Evolutionary conservation across 2,888 invertebrate species (phyloP), one percentile per base, ranked within the genome.

Genomic region (Drosophila meridionalis): DNA sequence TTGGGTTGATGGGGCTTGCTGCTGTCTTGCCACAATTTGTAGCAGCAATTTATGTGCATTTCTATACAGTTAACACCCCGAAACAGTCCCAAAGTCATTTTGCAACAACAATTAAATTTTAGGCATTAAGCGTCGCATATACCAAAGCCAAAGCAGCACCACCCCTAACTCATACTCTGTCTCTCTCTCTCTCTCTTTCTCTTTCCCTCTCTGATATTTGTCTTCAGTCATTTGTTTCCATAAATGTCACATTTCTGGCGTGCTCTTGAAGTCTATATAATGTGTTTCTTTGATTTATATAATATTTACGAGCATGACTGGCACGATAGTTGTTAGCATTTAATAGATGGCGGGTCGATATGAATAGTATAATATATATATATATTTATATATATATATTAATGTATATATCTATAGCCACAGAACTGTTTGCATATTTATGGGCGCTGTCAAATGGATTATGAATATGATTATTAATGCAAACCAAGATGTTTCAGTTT

Each of bases 11-110:
- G 69, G 28, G 28, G 12, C 63, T 64, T 38, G 52, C 50, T 65
- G 63, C 69, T 47, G 68, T 47, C 69, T 68, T 68, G 58, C 55
- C 64, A 56, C 53, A 61, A 62, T 65, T 57, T 59, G 45, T 34
- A 67, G 58, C 38, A 76, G 42, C 75, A 87, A 81, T 89, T 87
- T 76, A 89, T 85, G 79, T 81, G 84, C 75, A 76, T 79, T 87
- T 83, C 76, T 64, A 48, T 43, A 69, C 83, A 61, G 70, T 78
- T 76, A 82, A 84, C 85, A 87, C 69, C 62, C 74, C 72, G 66
- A 40, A 70, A 75, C 78, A 69, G 68, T 82, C 65, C 75, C 72
- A 73, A 77, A 88, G 65, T 74, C 77, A 77, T 85, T 82, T 74
- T 70, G 56, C 70, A 71, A 86, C 83, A 45, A 83, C 86, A 88